Evolutionary conservation across 1,140 invertebrate species (phyloP).

Genomic region (Cheumatopsyche charites): DNA sequence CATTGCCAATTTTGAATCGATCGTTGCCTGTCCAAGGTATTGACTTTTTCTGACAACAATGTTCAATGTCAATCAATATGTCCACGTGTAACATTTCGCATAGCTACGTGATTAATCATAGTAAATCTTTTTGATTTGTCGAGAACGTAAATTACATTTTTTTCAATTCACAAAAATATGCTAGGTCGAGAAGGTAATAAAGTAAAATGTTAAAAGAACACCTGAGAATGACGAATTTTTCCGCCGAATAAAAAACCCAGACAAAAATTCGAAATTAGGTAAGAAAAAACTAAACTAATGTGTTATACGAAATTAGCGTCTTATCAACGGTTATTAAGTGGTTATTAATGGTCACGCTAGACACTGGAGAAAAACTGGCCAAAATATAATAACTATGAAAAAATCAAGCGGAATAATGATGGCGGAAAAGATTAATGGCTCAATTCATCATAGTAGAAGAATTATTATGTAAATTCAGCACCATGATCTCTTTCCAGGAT

Average conservation of each 20-base stretch:
- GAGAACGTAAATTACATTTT: too few relatives aligned
- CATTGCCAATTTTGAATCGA: neutral
- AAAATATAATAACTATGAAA: conserved; percentile 8
- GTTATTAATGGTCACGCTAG: neutral
- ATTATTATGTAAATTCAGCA: too few relatives aligned
- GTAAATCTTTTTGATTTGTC: neutral
- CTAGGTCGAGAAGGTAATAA: too few relatives aligned
- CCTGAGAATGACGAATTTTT: too few relatives aligned
- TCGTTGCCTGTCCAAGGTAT: neutral
- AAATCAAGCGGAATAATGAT: neutral
- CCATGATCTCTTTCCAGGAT: too few relatives aligned
- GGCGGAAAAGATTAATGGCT: conserved; percentile 2
- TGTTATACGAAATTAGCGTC: conserved; percentile 7
- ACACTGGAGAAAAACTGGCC: conserved; percentile 10
- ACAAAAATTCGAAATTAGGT: too few relatives aligned
- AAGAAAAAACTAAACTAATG: neutral
- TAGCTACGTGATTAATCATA: neutral
- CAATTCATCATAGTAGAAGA: neutral
- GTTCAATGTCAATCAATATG: neutral
- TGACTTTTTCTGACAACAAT: conserved; percentile 14
- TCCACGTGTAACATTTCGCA: neutral
- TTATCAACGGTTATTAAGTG: conserved; percentile 21
- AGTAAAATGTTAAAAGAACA: too few relatives aligned
- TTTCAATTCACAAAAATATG: too few relatives aligned
- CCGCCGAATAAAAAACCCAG: too few relatives aligned